Evolutionary conservation across 1,140 invertebrate species (phyloP).

Genomic region (Scaptomyza graminum): DNA sequence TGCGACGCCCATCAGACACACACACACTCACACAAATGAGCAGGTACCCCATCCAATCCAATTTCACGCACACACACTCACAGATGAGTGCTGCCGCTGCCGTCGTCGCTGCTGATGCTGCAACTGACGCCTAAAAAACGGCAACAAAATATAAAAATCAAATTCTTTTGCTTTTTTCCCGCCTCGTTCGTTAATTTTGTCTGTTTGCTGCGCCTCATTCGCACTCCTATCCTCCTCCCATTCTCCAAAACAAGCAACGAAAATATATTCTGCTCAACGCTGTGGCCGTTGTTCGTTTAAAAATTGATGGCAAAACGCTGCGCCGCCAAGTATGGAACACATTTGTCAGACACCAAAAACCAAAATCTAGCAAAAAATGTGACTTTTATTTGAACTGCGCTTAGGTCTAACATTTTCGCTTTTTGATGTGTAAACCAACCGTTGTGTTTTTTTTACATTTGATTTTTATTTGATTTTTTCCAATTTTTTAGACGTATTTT

Average conservation of each 20-base stretch:
- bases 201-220: slow-evolving; percentile 53
- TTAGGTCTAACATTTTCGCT: slow-evolving; percentile 60
- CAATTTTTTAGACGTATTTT: slow-evolving; percentile 41
- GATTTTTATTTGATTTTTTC: slow-evolving; percentile 22
- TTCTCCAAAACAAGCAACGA: slow-evolving; percentile 2
- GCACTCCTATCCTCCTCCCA: slow-evolving; percentile 27
- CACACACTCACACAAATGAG: slow-evolving; percentile 15
- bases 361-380: slow-evolving; percentile 29
- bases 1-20: slow-evolving; percentile 59
- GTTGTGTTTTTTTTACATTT: slow-evolving; percentile 4
- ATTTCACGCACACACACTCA: slow-evolving; percentile 25
- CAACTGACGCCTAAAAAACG: slow-evolving; percentile 76
- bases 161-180: slow-evolving; percentile 61
- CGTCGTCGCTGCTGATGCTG: slow-evolving; percentile 30
- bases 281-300: slow-evolving; percentile 26
- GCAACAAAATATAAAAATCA: slow-evolving; percentile 79
- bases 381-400: slow-evolving; percentile 34
- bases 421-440: slow-evolving; percentile 48
- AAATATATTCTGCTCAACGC: slow-evolving; percentile 5
- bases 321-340: slow-evolving; percentile 40
- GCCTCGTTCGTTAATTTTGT: slow-evolving; percentile 70
- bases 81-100: slow-evolving; percentile 10
- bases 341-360: slow-evolving; percentile 42
- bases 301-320: slow-evolving; percentile 43
- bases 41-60: slow-evolving; percentile 24